Evolutionary conservation across 2,888 invertebrate genomes (phyloP), one percentile per base, ranked within the genome.

Genomic region (Matsumyia berberina): DNA sequence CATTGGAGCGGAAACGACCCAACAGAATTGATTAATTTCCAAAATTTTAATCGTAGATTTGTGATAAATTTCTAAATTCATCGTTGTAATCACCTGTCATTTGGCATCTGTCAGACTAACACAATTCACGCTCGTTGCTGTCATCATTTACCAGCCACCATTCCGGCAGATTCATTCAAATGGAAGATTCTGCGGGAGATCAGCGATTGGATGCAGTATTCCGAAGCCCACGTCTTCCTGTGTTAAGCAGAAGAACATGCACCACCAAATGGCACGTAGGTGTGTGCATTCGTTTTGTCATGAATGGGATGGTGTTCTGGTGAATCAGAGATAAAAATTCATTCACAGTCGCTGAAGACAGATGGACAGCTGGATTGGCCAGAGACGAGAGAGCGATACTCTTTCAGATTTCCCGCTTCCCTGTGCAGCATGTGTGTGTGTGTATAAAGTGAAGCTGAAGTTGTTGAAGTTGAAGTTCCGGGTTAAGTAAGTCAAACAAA

Each of bases 221-320:
- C 35, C 2, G 24, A 24, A 62, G 11, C 73, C 73, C 73, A 73
- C 73, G 62, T 62, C 60, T 73, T 73, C 73, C 73, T 60, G 60
- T 62, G 60, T n/a, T n/a, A n/a, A n/a, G n/a, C n/a, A n/a, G n/a
- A n/a, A n/a, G n/a, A 2, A 12, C 60, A 29, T 19, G 55, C 35
- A 35, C 33, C 37, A 37, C 57, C 19, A 37, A n/a, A 1, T 24
- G 24, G 24, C 12, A 69, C 55, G 69, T 69, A 44, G 69, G 69
- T 69, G 69, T 69, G 69, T 69, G 15, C 39, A 51, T 53, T 53
- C 39, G 51, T 53, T 39, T 37, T 53, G 49, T 66, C 66, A 39
- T 57, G 37, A 53, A 67, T 67, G 67, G 31, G 33, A 64, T 49
- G 64, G 37, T n/a, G 9, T 15, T 60, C 37, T 67, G n/a, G 42